These are phyloP conservation scores for Cladopsammia gracilis DNA, from an alignment of 64 coral and sea anemone species.

Conservation along the genomic window DNA sequence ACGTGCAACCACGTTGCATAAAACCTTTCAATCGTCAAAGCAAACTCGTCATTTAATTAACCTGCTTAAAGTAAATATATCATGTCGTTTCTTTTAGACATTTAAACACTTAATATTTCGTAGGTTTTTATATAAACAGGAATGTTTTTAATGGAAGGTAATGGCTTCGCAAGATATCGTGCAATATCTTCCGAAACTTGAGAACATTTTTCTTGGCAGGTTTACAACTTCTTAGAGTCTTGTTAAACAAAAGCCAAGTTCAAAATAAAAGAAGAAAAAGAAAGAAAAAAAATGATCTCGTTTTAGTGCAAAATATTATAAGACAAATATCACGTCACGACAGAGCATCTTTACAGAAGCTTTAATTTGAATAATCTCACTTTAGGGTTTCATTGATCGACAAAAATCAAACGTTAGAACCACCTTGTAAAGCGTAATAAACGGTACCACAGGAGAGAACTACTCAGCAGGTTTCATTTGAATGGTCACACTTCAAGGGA, in stretches of 20 bases:
- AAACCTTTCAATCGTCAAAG: neutral
- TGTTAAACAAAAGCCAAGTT: neutral
- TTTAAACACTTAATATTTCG: neutral
- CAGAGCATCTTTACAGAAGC: too few relatives aligned
- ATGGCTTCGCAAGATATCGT: neutral
- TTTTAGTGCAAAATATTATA: too few relatives aligned
- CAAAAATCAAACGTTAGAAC: too few relatives aligned
- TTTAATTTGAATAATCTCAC: too few relatives aligned
- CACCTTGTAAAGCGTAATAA: too few relatives aligned
- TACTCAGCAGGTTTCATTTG: too few relatives aligned
- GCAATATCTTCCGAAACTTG: neutral
- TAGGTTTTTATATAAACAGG: neutral
- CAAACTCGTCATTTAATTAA: neutral
- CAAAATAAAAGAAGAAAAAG: neutral
- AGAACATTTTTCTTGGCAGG: neutral
- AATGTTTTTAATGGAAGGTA: neutral
- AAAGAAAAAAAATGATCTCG: too few relatives aligned
- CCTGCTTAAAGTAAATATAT: conserved; percentile 33
- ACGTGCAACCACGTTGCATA: neutral
- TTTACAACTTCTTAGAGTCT: neutral
- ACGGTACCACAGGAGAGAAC: too few relatives aligned
- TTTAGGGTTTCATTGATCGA: too few relatives aligned
- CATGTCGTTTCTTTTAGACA: neutral
- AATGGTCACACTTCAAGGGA: too few relatives aligned
- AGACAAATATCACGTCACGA: too few relatives aligned